Percentiles rank a stretch among this genome's conserved stretches.
phyloP scores from a whole-genome alignment of 2,888 invertebrate species.

The Ommatoiulus sabulosus region DNA sequence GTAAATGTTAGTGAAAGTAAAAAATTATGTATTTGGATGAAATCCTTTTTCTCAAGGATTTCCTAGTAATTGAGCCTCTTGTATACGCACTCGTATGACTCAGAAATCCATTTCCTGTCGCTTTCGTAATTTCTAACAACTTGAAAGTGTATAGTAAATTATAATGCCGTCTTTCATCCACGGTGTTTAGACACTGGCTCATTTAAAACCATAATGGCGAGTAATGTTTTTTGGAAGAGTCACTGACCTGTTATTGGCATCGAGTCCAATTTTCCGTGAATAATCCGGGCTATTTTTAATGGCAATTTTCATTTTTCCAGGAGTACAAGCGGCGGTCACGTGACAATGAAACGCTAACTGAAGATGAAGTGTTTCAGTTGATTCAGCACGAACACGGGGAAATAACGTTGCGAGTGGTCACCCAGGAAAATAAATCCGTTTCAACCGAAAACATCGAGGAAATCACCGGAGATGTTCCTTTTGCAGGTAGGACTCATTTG shows the following conservation, averaged over 20 bases:
- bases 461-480: conserved; percentile 79
- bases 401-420: conserved; percentile 47
- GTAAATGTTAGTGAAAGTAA: not conserved
- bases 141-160: not conserved
- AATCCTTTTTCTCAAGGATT: not conserved
- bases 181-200: not conserved
- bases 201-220: not conserved
- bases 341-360: conserved; percentile 86
- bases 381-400: conserved; percentile 45
- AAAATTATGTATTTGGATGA: not conserved
- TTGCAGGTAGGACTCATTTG: conserved; percentile 76
- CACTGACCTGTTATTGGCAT: not conserved
- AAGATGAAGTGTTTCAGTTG: conserved; percentile 63
- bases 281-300: not conserved
- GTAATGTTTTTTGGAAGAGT: not conserved
- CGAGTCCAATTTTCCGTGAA: not conserved
- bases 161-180: not conserved
- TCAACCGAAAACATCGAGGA: conserved; percentile 77
- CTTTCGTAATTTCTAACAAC: not conserved
- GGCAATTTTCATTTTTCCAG: conserved; percentile 68
- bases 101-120: not conserved
- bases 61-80: not conserved
- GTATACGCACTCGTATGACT: not conserved
- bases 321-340: conserved; percentile 86
- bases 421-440: conserved; percentile 74